Evolutionary conservation across 2,888 invertebrate genomes (phyloP), one percentile per base, ranked within the genome.

Genomic region (Homarus gammarus): DNA sequence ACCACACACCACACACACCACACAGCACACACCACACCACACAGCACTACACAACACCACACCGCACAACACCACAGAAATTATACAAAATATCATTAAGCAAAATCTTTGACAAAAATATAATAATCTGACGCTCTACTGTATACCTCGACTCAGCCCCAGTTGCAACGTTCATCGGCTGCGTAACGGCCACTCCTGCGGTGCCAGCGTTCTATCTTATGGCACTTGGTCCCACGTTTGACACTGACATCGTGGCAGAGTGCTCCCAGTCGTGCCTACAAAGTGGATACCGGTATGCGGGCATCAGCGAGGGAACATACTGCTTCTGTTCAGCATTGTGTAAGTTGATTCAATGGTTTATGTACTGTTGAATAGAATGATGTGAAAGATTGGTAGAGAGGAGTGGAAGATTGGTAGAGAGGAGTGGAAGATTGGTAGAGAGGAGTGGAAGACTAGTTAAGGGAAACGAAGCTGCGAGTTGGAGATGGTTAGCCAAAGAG

Each of bases 321-420:
- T 77, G 77, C 51, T 38, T 77, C 77, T 77, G 77, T 49, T 31
- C 49, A n/a, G n/a, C n/a, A n/a, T n/a, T n/a, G n/a, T n/a, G n/a
- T n/a, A n/a, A n/a, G n/a, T n/a, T n/a, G n/a, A n/a, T n/a, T n/a
- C n/a, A n/a, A n/a, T n/a, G n/a, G n/a, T n/a, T n/a, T n/a, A n/a
- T n/a, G n/a, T n/a, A n/a, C n/a, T n/a, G n/a, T n/a, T n/a, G n/a
- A n/a, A n/a, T n/a, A n/a, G n/a, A n/a, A n/a, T n/a, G n/a, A n/a
- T n/a, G n/a, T n/a, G n/a, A n/a, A n/a, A n/a, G n/a, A n/a, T n/a
- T n/a, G n/a, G n/a, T n/a, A n/a, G n/a, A n/a, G n/a, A n/a, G n/a
- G n/a, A n/a, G n/a, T n/a, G n/a, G n/a, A n/a, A n/a, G n/a, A n/a
- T n/a, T n/a, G n/a, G n/a, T n/a, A n/a, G n/a, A n/a, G n/a, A n/a